A percentile compares a stretch with the other conserved stretches of the same genome.
These are phyloP conservation scores for Sciaenops ocellatus DNA, from an alignment of 2,797 vertebrate species.

Conservation along the genomic window DNA sequence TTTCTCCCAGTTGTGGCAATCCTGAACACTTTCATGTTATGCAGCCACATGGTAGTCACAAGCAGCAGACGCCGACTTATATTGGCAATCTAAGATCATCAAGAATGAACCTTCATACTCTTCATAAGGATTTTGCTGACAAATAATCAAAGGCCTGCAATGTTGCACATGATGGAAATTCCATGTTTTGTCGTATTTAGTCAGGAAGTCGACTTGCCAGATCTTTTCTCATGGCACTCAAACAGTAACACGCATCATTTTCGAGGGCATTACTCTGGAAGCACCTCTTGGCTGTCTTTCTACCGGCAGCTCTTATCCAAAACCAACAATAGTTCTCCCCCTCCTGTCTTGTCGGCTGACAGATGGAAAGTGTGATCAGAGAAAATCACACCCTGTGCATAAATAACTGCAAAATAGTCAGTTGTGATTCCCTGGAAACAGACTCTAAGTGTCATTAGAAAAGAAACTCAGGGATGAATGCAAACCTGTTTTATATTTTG, in stretches of 20 bases:
- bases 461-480: background rate
- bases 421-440: constrained; percentile 17
- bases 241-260: constrained; percentile 8
- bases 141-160: constrained; percentile 5
- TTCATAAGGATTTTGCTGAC: background rate
- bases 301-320: constrained; percentile 8
- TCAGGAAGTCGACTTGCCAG: background rate
- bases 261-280: constrained; percentile 23
- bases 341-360: constrained; percentile 54
- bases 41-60: background rate
- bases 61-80: background rate
- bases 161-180: constrained; percentile 13
- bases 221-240: constrained; percentile 23
- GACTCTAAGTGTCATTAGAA: constrained; percentile 13
- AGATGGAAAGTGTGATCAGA: constrained; percentile 66
- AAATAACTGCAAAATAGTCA: constrained; percentile 34
- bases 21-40: background rate
- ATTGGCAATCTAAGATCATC: background rate
- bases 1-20: background rate
- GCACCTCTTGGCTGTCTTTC: constrained; percentile 29
- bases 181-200: background rate
- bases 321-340: constrained; percentile 37
- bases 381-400: constrained; percentile 40
- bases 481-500: constrained; percentile 22
- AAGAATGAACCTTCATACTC: background rate